Percentiles rank a stretch among this genome's conserved stretches.
Conservation (phyloP, 2,888 invertebrate species). For the Pristionchus entomophagus region DNA sequence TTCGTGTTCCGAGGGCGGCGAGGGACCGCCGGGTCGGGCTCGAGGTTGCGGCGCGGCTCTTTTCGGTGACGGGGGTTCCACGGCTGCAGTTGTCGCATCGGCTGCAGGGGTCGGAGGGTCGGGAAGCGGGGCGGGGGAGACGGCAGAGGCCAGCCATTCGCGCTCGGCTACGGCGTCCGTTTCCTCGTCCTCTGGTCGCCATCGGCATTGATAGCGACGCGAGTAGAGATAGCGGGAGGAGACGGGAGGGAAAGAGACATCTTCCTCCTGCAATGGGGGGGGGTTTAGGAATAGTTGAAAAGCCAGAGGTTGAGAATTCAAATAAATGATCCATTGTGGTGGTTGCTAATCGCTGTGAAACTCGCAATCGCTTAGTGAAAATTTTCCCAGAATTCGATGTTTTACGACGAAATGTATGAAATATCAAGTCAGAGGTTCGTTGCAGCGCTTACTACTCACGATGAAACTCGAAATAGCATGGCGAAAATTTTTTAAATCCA, state of each 20-base stretch:
- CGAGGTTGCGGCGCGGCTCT: not conserved
- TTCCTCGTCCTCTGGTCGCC: not conserved
- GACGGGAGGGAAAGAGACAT: not conserved
- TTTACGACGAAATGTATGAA: not conserved
- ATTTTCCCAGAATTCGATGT: too few relatives aligned
- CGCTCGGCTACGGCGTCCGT: not conserved
- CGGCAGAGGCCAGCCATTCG: conserved; percentile 22
- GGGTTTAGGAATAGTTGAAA: not conserved
- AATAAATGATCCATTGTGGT: too few relatives aligned
- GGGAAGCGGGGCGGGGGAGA: conserved; percentile 27
- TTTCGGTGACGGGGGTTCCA: not conserved
- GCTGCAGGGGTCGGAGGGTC: not conserved
- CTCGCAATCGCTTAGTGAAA: not conserved
- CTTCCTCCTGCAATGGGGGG: conserved; percentile 5
- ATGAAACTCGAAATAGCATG: too few relatives aligned
- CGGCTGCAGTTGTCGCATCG: not conserved
- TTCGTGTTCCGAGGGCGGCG: conserved; percentile 35
- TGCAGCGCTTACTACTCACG: too few relatives aligned
- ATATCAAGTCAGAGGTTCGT: not conserved
- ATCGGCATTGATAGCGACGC: not conserved
- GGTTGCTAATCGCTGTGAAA: not conserved
- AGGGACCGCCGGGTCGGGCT: not conserved
- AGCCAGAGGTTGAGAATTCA: too few relatives aligned
- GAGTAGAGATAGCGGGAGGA: conserved; percentile 37
- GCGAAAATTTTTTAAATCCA: too few relatives aligned